Conservation (phyloP, 2,888 invertebrate species). For the Sepiola atlantica region DNA sequence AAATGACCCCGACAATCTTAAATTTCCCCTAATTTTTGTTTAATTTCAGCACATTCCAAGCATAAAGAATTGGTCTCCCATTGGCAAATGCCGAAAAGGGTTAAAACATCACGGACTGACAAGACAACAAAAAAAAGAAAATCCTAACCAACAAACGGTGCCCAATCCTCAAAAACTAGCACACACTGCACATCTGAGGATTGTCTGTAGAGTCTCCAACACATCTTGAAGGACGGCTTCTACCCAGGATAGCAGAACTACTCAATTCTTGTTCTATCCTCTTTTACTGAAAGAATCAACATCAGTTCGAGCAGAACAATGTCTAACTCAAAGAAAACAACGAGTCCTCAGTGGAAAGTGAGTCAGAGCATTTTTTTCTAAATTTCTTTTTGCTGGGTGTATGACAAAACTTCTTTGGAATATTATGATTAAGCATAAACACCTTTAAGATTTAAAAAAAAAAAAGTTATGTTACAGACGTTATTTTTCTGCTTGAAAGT, state of each 20-base stretch:
- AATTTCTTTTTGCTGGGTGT: background rate
- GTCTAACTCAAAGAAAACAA: conserved; percentile 53
- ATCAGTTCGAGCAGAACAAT: conserved; percentile 43
- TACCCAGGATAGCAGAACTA: conserved; percentile 44
- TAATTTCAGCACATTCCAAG: conserved; percentile 51
- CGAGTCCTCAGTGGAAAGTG: conserved; percentile 76
- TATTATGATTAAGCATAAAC: too few relatives aligned
- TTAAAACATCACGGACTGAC: conserved; percentile 47
- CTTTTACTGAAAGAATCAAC: conserved; percentile 44
- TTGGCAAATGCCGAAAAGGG: conserved; percentile 46
- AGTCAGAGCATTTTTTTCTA: conserved; percentile 47
- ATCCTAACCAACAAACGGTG: conserved; percentile 50
- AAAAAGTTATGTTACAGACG: too few relatives aligned
- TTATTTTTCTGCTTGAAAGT: too few relatives aligned
- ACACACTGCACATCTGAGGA: conserved; percentile 71
- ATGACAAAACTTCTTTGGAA: background rate
- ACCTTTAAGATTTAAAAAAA: too few relatives aligned
- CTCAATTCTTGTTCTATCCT: conserved; percentile 23
- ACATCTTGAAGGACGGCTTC: conserved; percentile 36
- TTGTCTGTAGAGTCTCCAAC: conserved; percentile 35
- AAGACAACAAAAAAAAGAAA: background rate
- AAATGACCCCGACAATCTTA: too few relatives aligned
- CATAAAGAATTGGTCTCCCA: conserved; percentile 48
- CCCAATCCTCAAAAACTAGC: conserved; percentile 63
- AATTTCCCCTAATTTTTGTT: background rate